Evolutionary conservation across 2,888 invertebrate species (phyloP).

Genomic region (Drosophila suboccidentalis): DNA sequence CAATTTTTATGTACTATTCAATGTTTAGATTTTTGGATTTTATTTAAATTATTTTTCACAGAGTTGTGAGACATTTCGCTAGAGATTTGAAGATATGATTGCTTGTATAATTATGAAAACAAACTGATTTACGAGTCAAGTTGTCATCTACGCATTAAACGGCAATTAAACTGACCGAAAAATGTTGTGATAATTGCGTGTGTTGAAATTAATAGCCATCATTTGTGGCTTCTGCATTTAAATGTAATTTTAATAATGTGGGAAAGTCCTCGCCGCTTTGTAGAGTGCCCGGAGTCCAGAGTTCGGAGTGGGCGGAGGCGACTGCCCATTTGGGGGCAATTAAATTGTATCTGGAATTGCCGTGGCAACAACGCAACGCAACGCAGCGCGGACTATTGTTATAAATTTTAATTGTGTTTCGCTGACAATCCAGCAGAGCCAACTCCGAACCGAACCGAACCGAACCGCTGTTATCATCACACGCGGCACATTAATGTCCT

Average conservation of each 20-base stretch:
- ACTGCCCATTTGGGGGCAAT: constrained; percentile 57
- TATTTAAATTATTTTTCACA: background rate
- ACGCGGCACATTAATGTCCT: constrained; percentile 51
- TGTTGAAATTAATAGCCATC: constrained; percentile 69
- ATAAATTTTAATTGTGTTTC: constrained; percentile 73
- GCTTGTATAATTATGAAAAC: background rate
- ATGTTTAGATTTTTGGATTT: background rate
- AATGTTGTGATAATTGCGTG: constrained; percentile 73
- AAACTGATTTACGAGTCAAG: constrained; percentile 35
- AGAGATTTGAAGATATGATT: background rate
- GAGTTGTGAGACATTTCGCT: background rate
- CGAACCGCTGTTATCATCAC: constrained; percentile 33
- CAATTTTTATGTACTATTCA: too few relatives aligned
- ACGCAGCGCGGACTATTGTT: constrained; percentile 51
- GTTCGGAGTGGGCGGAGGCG: background rate
- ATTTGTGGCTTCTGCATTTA: constrained; percentile 64
- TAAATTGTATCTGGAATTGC: constrained; percentile 71
- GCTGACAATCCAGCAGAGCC: constrained; percentile 27
- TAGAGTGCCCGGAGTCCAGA: background rate
- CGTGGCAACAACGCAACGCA: constrained; percentile 32
- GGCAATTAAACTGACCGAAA: constrained; percentile 58
- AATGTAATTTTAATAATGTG: constrained; percentile 74
- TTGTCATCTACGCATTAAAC: constrained; percentile 66
- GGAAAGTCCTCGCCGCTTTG: background rate
- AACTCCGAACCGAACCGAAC: background rate